Conservation (phyloP, 2,888 invertebrate species). For the Altica lythri region DNA sequence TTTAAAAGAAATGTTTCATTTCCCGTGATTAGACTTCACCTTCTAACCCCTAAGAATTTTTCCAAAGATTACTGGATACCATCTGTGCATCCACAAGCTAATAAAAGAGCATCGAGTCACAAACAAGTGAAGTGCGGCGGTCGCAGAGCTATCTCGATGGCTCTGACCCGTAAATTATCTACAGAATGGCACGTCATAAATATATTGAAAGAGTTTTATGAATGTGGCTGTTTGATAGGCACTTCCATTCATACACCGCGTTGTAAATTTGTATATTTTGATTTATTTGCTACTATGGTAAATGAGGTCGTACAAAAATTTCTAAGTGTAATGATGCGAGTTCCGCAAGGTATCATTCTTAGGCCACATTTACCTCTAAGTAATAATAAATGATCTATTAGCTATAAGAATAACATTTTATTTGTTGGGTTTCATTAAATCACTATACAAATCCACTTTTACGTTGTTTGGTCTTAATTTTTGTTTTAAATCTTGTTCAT, state of each 20-base stretch:
- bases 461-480: too few species aligned
- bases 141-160: constrained; percentile 49
- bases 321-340: too few species aligned
- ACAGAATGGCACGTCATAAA: constrained; percentile 56
- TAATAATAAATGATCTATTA: background rate
- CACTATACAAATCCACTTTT: too few species aligned
- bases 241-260: constrained; percentile 44
- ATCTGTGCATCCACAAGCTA: constrained; percentile 21
- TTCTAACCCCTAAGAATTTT: constrained; percentile 10
- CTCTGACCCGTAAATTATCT: constrained; percentile 58
- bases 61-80: constrained; percentile 13
- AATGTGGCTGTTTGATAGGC: constrained; percentile 52
- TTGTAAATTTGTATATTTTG: constrained; percentile 14
- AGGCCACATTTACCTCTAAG: too few species aligned
- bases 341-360: background rate
- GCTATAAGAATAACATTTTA: too few species aligned
- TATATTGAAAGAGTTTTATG: constrained; percentile 56
- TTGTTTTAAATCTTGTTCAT: too few species aligned
- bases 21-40: background rate
- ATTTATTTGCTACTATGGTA: constrained; percentile 5
- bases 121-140: constrained; percentile 45
- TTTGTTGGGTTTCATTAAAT: too few species aligned
- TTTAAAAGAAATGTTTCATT: too few species aligned
- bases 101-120: constrained; percentile 37
- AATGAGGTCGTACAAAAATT: background rate